Evolutionary conservation across 2,113 vertebrate species (phyloP).

Genomic region (Charina bottae): DNA sequence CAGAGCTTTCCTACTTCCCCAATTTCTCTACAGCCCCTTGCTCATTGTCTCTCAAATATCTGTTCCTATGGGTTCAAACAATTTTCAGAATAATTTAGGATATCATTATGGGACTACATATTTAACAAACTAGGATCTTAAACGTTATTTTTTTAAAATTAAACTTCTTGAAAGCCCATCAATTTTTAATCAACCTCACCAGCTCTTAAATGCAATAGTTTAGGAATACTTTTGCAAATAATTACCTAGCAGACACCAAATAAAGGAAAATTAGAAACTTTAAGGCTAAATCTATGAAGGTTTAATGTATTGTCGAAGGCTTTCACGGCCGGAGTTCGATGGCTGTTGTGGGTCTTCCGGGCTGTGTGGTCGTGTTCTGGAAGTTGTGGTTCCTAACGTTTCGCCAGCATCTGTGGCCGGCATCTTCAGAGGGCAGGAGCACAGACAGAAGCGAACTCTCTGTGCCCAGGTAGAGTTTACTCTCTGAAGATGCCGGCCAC

Average conservation of each 20-base stretch:
- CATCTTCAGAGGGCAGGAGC: too few species aligned
- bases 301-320: too few species aligned
- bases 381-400: too few species aligned
- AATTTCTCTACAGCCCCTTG: not conserved
- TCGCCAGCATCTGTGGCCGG: too few species aligned
- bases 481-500: too few species aligned
- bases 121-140: not conserved
- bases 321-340: too few species aligned
- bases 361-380: too few species aligned
- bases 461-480: too few species aligned
- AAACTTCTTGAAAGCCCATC: not conserved
- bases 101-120: not conserved
- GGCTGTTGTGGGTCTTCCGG: too few species aligned
- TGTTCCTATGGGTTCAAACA: not conserved
- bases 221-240: not conserved
- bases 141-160: not conserved
- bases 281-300: not conserved
- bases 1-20: not conserved
- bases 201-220: not conserved
- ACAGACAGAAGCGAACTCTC: too few species aligned
- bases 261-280: not conserved
- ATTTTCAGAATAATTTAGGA: not conserved
- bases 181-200: not conserved
- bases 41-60: not conserved
- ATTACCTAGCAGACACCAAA: not conserved